phyloP scores from a whole-genome alignment of 2,113 vertebrate species.

The Grammomys dolichurus region DNA sequence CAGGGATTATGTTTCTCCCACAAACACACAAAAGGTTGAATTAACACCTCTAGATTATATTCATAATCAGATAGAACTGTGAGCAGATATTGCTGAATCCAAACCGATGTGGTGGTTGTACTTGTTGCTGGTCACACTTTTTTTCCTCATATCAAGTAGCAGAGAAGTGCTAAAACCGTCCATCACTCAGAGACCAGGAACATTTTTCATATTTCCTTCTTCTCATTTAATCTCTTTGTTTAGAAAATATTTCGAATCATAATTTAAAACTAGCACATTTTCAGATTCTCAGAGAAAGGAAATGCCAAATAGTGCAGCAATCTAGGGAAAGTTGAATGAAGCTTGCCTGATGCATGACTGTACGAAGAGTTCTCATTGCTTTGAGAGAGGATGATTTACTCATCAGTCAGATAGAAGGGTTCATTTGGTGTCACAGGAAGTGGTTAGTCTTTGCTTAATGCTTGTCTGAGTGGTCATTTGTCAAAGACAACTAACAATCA shows the following conservation, averaged over 20 bases:
- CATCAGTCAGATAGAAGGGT: not conserved
- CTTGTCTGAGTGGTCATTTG: conserved; percentile 44
- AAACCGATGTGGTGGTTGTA: not conserved
- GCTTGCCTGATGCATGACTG: not conserved
- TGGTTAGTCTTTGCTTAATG: conserved; percentile 11
- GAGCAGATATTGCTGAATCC: not conserved
- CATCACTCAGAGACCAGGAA: not conserved
- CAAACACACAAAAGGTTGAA: not conserved
- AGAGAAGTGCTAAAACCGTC: not conserved
- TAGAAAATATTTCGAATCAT: not conserved
- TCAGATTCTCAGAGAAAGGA: conserved; percentile 4
- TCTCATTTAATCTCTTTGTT: not conserved
- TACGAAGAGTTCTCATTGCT: not conserved
- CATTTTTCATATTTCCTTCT: not conserved
- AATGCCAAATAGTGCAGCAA: not conserved
- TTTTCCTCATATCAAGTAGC: conserved; percentile 15
- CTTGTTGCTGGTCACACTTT: not conserved
- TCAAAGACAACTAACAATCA: conserved; percentile 45
- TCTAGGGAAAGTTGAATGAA: not conserved
- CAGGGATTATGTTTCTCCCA: not conserved
- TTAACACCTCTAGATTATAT: not conserved
- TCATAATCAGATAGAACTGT: not conserved
- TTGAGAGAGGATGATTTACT: not conserved
- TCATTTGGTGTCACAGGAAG: not conserved
- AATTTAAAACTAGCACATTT: not conserved